Evolutionary conservation across 2,888 invertebrate genomes (phyloP), one percentile per base, ranked within the genome.

Genomic region (Lasioglossum zephyrum): DNA sequence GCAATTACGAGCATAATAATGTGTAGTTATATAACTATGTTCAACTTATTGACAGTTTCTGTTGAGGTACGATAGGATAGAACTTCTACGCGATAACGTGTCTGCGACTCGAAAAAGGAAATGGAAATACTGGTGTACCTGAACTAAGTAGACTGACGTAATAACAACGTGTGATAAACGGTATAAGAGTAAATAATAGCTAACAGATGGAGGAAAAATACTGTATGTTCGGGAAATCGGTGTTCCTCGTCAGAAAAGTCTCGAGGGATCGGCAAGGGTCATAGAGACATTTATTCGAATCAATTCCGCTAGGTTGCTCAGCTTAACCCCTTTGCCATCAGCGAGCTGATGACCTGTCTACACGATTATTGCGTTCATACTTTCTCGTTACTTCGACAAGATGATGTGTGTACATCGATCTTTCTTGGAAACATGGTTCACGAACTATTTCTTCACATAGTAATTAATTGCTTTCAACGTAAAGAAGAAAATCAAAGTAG

Each of bases 251-350:
- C 84, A 44, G 72, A 31, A 76, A 77, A 47, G 66, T 83, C 87
- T 85, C 77, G 18, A 44, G 89, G 87, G 89, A 88, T 57, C 13
- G 0, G 31, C 60, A 26, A 44, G 13, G 31, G 36, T 36, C 44
- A n/a, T 9, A 18, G 49, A 72, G 89, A 88, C 91, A 92, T 92
- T 92, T 92, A 93, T 92, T 90, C 92, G 76, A 90, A 93, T 93
- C 87, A 90, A 90, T 93, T 93, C 90, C 91, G 82, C 86, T 79
- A 86, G 85, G 73, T 84, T 88, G 90, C 88, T 85, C 86, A 88
- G 87, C 73, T 92, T 87, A 87, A 87, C 87, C 87, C 88, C 79
- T 84, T 49, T 82, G 22, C 66, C 77, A 81, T 87, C 79, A 70
- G 69, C 83, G 66, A 73, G 69, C 80, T 77, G 69, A 87, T 74